These are phyloP conservation scores for Hyaena hyaena DNA, from an alignment of 2,113 vertebrate genomes.

Conservation along the genomic window DNA sequence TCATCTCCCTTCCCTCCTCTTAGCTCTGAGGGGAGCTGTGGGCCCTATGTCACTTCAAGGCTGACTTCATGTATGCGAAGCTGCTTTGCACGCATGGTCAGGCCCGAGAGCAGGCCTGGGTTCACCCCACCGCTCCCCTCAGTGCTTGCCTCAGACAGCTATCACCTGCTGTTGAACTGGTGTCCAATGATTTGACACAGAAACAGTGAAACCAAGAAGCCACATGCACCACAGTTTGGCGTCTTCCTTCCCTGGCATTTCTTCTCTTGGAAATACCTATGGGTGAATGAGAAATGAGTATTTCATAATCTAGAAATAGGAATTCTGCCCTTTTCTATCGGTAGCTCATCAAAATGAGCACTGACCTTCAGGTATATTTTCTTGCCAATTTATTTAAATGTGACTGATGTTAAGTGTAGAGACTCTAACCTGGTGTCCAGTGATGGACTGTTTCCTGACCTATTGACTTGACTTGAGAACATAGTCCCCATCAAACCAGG, in stretches of 20 bases:
- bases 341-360: conserved; percentile 45
- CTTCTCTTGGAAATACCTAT: conserved; percentile 71
- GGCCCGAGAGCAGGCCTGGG: background rate
- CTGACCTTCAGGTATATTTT: background rate
- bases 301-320: background rate
- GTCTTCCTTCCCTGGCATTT: conserved; percentile 66
- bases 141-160: background rate
- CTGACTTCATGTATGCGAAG: background rate
- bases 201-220: background rate
- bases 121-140: rapidly evolving
- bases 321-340: background rate
- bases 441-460: background rate
- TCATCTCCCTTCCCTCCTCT: background rate
- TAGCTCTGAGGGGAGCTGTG: background rate
- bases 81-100: background rate
- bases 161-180: background rate
- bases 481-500: background rate
- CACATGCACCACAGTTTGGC: background rate
- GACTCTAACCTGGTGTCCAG: background rate
- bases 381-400: background rate
- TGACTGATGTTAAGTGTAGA: background rate
- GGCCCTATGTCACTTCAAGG: background rate
- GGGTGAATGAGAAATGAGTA: background rate
- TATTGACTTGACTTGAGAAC: background rate
- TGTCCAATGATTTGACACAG: background rate